phyloP scores from a whole-genome alignment of 2,888 invertebrate genomes.

The Cerastis rubricosa region DNA sequence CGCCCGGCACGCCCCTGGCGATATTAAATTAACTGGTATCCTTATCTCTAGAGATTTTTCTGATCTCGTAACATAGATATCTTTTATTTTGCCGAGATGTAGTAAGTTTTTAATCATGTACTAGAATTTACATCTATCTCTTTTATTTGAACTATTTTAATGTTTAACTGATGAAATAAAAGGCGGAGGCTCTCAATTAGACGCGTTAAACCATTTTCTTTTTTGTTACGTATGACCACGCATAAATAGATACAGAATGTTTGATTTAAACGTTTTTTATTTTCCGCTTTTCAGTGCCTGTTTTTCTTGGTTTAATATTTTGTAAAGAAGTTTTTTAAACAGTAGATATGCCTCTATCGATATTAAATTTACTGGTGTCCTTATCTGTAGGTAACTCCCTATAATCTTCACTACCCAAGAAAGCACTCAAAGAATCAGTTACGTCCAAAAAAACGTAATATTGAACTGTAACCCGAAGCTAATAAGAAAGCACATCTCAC shows the following conservation, averaged over 20 bases:
- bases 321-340: not conserved
- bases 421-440: not conserved
- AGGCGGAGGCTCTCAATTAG: not conserved
- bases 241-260: not conserved
- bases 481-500: not conserved
- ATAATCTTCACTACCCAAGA: not conserved
- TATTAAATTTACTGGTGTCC: not conserved
- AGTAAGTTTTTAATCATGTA: not conserved
- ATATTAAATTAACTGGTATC: constrained; percentile 42
- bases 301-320: not conserved
- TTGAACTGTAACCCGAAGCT: not conserved
- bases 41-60: constrained; percentile 21
- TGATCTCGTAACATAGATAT: constrained; percentile 14
- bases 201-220: not conserved
- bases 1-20: constrained; percentile 7
- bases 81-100: not conserved
- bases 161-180: not conserved
- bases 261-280: not conserved
- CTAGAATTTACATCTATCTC: not conserved
- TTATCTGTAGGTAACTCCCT: not conserved
- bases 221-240: not conserved
- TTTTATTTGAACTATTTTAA: not conserved
- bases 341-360: not conserved
- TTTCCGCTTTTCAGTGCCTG: not conserved
- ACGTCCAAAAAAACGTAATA: not conserved